A percentile compares a stretch with the other conserved stretches of the same genome.
Conservation (phyloP, 2,888 invertebrate species). For the Tribolium freemani region DNA sequence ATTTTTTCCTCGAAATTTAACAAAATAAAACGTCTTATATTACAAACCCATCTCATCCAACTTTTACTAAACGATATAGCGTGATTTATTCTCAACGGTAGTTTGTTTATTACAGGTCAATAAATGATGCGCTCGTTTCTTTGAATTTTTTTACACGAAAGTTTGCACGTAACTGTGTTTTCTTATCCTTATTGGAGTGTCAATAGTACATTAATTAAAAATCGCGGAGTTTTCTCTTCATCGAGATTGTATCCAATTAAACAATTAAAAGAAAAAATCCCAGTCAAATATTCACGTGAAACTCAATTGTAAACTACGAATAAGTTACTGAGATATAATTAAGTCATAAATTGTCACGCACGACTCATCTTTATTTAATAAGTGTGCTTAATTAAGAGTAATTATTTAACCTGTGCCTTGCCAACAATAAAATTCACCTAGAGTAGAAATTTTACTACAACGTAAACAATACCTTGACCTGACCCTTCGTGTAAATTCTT, state of each 20-base stretch:
- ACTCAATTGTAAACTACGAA: no score
- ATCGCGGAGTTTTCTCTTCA: neutral
- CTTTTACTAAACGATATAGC: neutral
- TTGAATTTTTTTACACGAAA: neutral
- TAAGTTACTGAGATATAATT: no score
- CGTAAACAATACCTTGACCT: slow-evolving; percentile 8
- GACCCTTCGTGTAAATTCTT: slow-evolving; percentile 8
- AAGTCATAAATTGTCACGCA: neutral
- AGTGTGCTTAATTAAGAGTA: neutral
- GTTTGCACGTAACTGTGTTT: neutral
- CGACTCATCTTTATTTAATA: neutral
- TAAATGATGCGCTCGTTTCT: neutral
- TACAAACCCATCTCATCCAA: neutral
- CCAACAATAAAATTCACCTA: no score
- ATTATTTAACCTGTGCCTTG: no score
- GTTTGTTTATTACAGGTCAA: neutral
- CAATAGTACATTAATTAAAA: neutral
- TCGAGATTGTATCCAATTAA: neutral
- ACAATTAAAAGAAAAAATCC: neutral
- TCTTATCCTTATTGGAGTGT: neutral
- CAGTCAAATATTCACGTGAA: neutral
- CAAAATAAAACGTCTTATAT: neutral
- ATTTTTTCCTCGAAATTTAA: neutral
- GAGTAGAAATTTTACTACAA: neutral
- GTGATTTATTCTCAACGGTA: neutral